Evolutionary conservation across 1,140 invertebrate species (phyloP), one percentile per base, ranked within the genome.

Genomic region (Cotesia typhae): DNA sequence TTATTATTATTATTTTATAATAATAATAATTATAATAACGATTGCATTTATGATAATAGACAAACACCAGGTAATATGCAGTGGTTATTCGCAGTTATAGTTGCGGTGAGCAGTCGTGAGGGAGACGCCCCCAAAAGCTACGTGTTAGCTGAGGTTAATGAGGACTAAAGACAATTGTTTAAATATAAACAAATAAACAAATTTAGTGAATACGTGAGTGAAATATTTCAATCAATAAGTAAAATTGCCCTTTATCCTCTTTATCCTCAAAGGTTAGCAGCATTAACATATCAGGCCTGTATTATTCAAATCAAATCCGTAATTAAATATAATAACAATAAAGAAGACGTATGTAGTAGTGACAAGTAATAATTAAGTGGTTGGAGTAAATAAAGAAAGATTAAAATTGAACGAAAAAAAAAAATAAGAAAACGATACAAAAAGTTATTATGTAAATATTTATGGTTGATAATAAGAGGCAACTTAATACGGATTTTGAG

Each of bases 31-130:
- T 28, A 28, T 28, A 75, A 75, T 74, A 76, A 80, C 79, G 80
- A 79, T 73, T 73, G 60, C 75, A 77, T 76, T 80, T 82, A 80
- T 83, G 78, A 82, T 84, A 82, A 82, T 83, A 86, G 79, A 87
- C 84, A 87, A 85, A 87, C 85, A 87, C 85, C 85, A 87, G 82
- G 81, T 85, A 85, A 38, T 59, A 69, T 69, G 85, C 85, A 87
- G 85, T 87, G 85, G 85, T 87, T 87, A 87, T 87, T 86, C 83
- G 83, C 82, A 85, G 85, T 87, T 87, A 87, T 87, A 87, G 85
- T 87, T 87, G 85, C 85, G 85, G 85, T 87, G 85, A 86, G 85
- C 85, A 87, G 85, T 87, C 75, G 84, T 85, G 85, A 84, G 84
- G 84, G 85, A 84, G 80, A 83, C 82, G 81, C 82, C 85, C 85